Percentiles rank a stretch among this genome's conserved stretches.
These are phyloP conservation scores for human (Homo sapiens) DNA, from an alignment of 2,113 vertebrate genomes.

Conservation along the genomic window DNA sequence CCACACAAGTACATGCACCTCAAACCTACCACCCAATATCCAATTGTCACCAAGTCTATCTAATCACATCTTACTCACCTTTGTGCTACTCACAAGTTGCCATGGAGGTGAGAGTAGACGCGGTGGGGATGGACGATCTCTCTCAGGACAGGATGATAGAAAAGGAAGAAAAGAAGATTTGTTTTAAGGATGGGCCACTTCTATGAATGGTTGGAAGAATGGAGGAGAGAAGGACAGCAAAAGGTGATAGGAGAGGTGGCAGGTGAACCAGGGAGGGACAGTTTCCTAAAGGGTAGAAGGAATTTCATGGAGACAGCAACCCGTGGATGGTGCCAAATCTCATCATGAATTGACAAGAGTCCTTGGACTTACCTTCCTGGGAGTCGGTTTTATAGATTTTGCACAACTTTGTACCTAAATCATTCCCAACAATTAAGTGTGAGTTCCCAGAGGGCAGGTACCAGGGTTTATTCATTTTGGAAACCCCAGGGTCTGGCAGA, in stretches of 20 bases:
- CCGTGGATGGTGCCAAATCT: fast-evolving
- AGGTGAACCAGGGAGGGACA: background rate
- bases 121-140: background rate
- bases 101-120: background rate
- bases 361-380: background rate
- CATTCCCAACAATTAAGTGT: background rate
- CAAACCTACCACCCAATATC: background rate
- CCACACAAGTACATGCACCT: no score
- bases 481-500: background rate
- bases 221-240: background rate
- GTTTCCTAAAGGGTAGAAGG: background rate
- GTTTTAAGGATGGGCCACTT: background rate
- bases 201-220: background rate
- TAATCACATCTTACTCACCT: background rate
- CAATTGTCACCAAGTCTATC: background rate
- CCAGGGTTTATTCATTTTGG: background rate
- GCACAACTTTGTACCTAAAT: background rate
- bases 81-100: background rate
- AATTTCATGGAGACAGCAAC: background rate
- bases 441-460: background rate
- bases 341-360: background rate
- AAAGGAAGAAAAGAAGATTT: background rate
- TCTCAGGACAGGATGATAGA: background rate
- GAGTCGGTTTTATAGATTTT: background rate
- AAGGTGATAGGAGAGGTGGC: no score